Conservation (phyloP, 1,140 invertebrate genomes). For the Drosophila dunni region DNA sequence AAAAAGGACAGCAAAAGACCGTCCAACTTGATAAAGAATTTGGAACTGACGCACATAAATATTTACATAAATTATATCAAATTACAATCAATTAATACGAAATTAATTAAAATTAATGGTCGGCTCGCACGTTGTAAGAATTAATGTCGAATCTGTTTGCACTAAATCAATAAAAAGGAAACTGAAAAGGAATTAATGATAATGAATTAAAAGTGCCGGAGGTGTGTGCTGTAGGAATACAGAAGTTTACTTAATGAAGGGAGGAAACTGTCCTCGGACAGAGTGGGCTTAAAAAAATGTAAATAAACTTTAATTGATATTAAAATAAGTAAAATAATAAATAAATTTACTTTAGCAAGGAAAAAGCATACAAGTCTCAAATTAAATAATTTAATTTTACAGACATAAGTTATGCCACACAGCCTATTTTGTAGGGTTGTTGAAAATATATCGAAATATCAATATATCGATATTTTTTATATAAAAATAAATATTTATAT, state of each 20-base stretch:
- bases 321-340: too few species aligned
- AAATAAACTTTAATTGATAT: too few species aligned
- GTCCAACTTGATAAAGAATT: background rate
- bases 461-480: too few species aligned
- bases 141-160: slow-evolving; percentile 8
- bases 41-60: background rate
- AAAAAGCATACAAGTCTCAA: too few species aligned
- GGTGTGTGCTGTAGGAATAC: background rate
- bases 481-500: too few species aligned
- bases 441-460: too few species aligned
- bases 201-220: slow-evolving; percentile 22
- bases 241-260: background rate
- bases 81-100: background rate
- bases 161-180: slow-evolving; percentile 21
- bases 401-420: too few species aligned
- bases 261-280: too few species aligned
- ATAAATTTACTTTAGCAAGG: too few species aligned
- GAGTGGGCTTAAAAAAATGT: too few species aligned
- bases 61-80: slow-evolving; percentile 14
- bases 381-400: too few species aligned
- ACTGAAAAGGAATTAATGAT: slow-evolving; percentile 21
- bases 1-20: background rate
- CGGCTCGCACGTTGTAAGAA: slow-evolving; percentile 2
- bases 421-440: too few species aligned
- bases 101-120: slow-evolving; percentile 29